Base-by-base conservation (phyloP, 2,888 invertebrate genomes). In the Dioctria linearis region DNA sequence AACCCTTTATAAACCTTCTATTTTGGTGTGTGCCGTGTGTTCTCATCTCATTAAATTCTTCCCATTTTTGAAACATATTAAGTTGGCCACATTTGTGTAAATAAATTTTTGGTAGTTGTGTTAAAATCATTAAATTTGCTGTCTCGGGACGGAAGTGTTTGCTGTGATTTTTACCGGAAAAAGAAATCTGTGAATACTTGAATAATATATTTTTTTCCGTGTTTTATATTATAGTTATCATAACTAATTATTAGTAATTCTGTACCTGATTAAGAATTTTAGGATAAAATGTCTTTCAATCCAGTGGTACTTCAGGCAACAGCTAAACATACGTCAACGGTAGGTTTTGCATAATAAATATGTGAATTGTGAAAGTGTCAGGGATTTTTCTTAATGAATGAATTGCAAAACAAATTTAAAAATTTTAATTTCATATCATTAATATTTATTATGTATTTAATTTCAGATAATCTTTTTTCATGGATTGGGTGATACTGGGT, bases 401-500 rank as follows among this genome's bases (percentile, higher is more conserved):
- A 25, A 25, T 25, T 25, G 73, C 42, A 42, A 54, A 46, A 39
- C 39, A 25, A 25, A 2, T 25, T 6, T 37, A 37, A 73, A 43
- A 73, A 66, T 59, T 42, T 42, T 69, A 57, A 66, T 51, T 3
- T 11, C 25, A 25, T 25, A 2, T 37, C 25, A 57, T 9, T 71
- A 59, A 51, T n/a, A 40, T 69, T 65, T 78, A 3, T 43, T 9
- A 43, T 57, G 75, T 78, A 84, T 83, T 84, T 94, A 83, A 25
- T 25, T 25, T 25, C 91, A 98, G 97, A 91, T 98, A 82, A 97
- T 98, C 88, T 98, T 98, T 89, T 93, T 98, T 85, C 98, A 98
- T 90, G 98, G 98, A 84, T 91, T 98, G 83, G 98, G 98, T 80
- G 98, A 98, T 88, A 98, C 97, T 78, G 98, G 98, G 97, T 97